Evolutionary conservation across 2,797 vertebrate genomes (phyloP), one percentile per base, ranked within the genome.

Genomic region (Hapalemur alaotrensis): DNA sequence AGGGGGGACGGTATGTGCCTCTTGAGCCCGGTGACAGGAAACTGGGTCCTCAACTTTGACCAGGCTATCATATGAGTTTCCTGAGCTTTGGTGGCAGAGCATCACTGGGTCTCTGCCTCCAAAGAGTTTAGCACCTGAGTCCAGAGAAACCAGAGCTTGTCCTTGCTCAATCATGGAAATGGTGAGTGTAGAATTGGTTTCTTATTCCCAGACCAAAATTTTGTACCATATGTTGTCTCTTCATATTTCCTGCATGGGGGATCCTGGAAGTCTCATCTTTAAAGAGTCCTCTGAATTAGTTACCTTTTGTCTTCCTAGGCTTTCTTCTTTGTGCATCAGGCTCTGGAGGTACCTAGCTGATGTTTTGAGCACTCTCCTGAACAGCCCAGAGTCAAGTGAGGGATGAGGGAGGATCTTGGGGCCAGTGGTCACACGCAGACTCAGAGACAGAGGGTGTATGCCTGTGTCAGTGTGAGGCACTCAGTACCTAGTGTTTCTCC

Each of bases 381-480:
- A 61, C 14, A 72, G 41, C 7, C 6, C 25, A 20, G 23, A 61
- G 15, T 28, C 0, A 1, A 0, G 38, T 6, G 5, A 75, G 30
- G 23, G 6, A 46, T 18, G 67, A 59, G 12, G 41, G 17, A 82
- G 72, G 73, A 52, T 25, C 70, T 9, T 13, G 30, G 79, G 25
- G n/a, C 52, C 52, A 23, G 15, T 0, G 43, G 13, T 46, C 48
- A 20, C 50, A 4, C 11, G 25, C 10, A 48, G n/a, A 72, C 59
- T 48, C 43, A 2, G 13, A 70, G 63, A 38, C 2, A 5, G 63
- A 25, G 11, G 6, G 30, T 54, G 69, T 69, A 28, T 61, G 65
- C 43, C n/a, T 46, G 8, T 15, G n/a, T 75, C 35, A 76, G 28
- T 65, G 30, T 70, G 7, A 28, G 57, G 25, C 2, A 30, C 41